Conservation (phyloP, 2,888 invertebrate species). For the Drosophila tanythrix region DNA sequence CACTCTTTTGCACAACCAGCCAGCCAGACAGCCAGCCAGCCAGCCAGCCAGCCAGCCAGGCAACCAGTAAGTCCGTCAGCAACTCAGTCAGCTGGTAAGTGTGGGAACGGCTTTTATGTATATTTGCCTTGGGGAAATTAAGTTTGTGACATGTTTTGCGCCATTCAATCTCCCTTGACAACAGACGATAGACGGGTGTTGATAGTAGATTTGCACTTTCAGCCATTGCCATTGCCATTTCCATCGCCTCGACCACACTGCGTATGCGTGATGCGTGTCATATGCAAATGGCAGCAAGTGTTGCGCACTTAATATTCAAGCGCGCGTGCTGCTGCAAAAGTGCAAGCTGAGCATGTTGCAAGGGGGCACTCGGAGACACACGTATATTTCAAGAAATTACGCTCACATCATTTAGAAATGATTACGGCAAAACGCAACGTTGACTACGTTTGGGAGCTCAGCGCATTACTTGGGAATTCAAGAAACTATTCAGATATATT, state of each 20-base stretch:
- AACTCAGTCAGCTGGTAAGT: constrained; percentile 20
- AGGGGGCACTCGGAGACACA: not conserved
- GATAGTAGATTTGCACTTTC: constrained; percentile 39
- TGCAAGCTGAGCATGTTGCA: constrained; percentile 5
- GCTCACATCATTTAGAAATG: constrained; percentile 2
- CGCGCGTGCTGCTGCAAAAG: constrained; percentile 5
- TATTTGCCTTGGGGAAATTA: constrained; percentile 77
- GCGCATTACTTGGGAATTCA: not conserved
- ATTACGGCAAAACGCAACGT: not conserved
- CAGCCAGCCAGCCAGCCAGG: constrained; percentile 2
- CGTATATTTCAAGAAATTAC: constrained; percentile 3
- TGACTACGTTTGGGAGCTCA: not conserved
- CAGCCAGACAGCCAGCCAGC: not conserved
- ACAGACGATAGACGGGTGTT: not conserved
- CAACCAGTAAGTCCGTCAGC: constrained; percentile 4
- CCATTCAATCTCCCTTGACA: constrained; percentile 57
- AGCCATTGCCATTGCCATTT: constrained; percentile 12
- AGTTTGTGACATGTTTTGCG: constrained; percentile 78
- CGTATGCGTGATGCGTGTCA: constrained; percentile 62
- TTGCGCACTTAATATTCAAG: constrained; percentile 36
- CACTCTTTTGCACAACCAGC: constrained; percentile 10
- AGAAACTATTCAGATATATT: not conserved
- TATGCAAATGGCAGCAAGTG: constrained; percentile 64
- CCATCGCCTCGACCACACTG: constrained; percentile 39
- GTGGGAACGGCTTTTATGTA: constrained; percentile 48